Evolutionary conservation across 2,888 invertebrate species (phyloP).

Genomic region (Liopterus haemorrhoidalis): DNA sequence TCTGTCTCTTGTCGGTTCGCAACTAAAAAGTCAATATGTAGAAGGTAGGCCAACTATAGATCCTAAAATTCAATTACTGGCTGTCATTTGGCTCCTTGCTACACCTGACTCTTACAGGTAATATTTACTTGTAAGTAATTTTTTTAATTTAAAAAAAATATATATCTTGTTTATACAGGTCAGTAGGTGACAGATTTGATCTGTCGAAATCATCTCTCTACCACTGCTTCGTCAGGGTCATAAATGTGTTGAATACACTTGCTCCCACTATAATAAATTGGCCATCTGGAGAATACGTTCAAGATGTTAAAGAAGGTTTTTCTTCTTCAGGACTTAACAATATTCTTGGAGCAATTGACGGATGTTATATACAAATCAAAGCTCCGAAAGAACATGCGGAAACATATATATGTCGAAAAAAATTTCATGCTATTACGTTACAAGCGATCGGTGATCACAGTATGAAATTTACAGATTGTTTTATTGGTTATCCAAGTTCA

Average conservation of each 20-base stretch:
- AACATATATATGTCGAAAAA: slow-evolving; percentile 15
- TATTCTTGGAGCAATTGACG: slow-evolving; percentile 14
- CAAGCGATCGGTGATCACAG: slow-evolving; percentile 15
- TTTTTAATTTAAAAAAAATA: too few species aligned
- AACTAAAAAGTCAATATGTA: too few species aligned
- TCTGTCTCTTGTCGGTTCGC: too few species aligned
- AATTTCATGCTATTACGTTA: slow-evolving; percentile 13
- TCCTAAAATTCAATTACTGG: too few species aligned
- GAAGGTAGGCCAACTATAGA: too few species aligned
- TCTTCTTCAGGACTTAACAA: slow-evolving; percentile 2
- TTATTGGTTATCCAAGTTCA: slow-evolving; percentile 17
- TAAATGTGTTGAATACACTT: slow-evolving; percentile 9
- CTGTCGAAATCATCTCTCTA: slow-evolving; percentile 15
- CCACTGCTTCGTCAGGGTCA: slow-evolving; percentile 13
- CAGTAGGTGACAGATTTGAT: slow-evolving; percentile 15
- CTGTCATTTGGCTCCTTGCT: slow-evolving; percentile 15
- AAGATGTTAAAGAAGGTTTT: slow-evolving; percentile 4
- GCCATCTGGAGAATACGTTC: neutral
- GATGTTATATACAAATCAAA: slow-evolving; percentile 12
- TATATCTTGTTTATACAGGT: slow-evolving; percentile 6
- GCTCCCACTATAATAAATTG: slow-evolving; percentile 12
- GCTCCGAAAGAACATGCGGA: slow-evolving; percentile 14
- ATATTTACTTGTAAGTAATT: too few species aligned
- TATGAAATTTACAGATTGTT: slow-evolving; percentile 15
- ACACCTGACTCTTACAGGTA: slow-evolving; percentile 15